A percentile compares a stretch with the other conserved stretches of the same genome.
Evolutionary conservation across 2,888 invertebrate species (phyloP).

Genomic region (Drosophila austrosaltans): DNA sequence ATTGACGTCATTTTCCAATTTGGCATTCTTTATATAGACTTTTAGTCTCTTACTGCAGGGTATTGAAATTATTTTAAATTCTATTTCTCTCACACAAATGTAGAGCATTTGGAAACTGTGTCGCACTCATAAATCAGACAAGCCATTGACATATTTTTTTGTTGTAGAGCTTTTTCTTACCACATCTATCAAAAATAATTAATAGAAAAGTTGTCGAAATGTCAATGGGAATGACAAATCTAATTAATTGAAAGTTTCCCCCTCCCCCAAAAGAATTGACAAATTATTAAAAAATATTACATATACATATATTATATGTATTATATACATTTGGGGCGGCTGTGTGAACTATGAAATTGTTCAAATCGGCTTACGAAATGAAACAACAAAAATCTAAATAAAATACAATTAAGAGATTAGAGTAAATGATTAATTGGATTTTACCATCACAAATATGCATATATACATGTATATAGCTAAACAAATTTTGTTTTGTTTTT

Average conservation of each 20-base stretch:
- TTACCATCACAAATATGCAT: slow-evolving; percentile 9
- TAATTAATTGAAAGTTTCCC: slow-evolving; percentile 67
- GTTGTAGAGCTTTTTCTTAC: slow-evolving; percentile 27
- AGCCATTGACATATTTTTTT: slow-evolving; percentile 58
- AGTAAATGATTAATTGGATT: slow-evolving; percentile 68
- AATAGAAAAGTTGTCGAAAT: slow-evolving; percentile 77
- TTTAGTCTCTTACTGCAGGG: slow-evolving; percentile 4
- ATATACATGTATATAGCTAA: slow-evolving; percentile 12
- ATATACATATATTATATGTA: neutral
- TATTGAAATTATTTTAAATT: slow-evolving; percentile 25
- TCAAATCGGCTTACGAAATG: slow-evolving; percentile 73
- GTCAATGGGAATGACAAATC: slow-evolving; percentile 76
- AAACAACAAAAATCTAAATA: slow-evolving; percentile 72
- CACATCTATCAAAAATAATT: slow-evolving; percentile 75
- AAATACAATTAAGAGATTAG: slow-evolving; percentile 74
- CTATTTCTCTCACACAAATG: slow-evolving; percentile 33
- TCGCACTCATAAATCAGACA: slow-evolving; percentile 69
- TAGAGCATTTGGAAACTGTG: slow-evolving; percentile 72
- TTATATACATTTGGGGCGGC: neutral
- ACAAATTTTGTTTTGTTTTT: slow-evolving; percentile 30
- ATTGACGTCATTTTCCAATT: too few species aligned
- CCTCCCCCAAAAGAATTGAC: slow-evolving; percentile 51
- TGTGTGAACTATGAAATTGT: slow-evolving; percentile 72
- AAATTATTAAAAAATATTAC: slow-evolving; percentile 62
- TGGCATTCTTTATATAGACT: neutral